A percentile compares a stretch with the other conserved stretches of the same genome.
Conservation (phyloP, 2,888 invertebrate species). For the Megastigmus dorsalis region DNA sequence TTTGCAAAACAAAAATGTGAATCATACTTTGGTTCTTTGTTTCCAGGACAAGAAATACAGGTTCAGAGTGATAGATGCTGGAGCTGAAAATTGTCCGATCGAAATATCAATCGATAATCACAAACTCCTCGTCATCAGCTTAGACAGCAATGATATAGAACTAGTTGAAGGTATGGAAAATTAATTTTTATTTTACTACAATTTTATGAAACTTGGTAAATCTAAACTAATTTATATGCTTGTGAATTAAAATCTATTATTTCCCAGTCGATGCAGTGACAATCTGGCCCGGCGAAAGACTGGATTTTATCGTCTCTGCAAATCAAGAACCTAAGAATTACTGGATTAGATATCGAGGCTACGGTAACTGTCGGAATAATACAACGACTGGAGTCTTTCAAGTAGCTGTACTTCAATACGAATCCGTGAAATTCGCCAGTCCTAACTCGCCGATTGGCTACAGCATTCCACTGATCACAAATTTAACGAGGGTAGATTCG, state of each 20-base stretch:
- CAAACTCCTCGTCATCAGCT: slow-evolving; percentile 84
- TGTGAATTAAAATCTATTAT: not conserved
- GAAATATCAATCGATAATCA: slow-evolving; percentile 89
- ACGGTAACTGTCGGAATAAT: not conserved
- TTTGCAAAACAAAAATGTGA: too few species aligned
- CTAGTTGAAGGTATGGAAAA: slow-evolving; percentile 81
- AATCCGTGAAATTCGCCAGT: slow-evolving; percentile 77
- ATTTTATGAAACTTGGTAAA: not conserved
- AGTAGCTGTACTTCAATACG: slow-evolving; percentile 82
- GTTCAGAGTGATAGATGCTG: slow-evolving; percentile 88
- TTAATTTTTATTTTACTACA: not conserved
- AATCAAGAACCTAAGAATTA: slow-evolving; percentile 83
- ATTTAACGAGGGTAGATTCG: too few species aligned
- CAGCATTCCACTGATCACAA: not conserved
- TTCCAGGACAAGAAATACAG: slow-evolving; percentile 78
- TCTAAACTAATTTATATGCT: not conserved
- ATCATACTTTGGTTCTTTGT: not conserved
- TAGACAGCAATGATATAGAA: slow-evolving; percentile 86
- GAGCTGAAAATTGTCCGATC: slow-evolving; percentile 90
- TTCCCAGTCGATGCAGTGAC: slow-evolving; percentile 74
- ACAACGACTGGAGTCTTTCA: slow-evolving; percentile 78
- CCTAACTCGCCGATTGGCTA: slow-evolving; percentile 75
- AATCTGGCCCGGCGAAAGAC: slow-evolving; percentile 91
- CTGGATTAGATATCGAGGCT: slow-evolving; percentile 87
- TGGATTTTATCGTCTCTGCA: slow-evolving; percentile 87